A percentile compares a stretch with the other conserved stretches of the same genome.
Evolutionary conservation across 2,888 invertebrate species (phyloP).

Genomic region (Ryuthela nishihirai): DNA sequence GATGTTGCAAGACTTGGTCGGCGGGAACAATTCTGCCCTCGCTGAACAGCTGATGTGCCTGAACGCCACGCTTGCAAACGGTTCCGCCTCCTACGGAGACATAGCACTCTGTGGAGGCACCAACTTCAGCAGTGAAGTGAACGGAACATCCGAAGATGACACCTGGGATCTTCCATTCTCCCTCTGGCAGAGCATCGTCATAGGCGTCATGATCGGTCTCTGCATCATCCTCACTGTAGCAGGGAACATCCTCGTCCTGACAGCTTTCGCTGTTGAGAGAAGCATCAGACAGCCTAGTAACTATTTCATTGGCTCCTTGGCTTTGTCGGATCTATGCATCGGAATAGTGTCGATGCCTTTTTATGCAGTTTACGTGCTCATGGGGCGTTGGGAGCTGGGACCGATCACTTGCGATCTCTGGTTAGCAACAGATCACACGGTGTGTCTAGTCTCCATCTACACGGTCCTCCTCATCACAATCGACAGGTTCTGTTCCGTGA

Average conservation of each 20-base stretch:
- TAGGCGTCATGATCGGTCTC: conserved; percentile 78
- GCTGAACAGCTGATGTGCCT: too few relatives aligned
- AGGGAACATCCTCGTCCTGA: conserved; percentile 90
- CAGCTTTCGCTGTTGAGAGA: conserved; percentile 91
- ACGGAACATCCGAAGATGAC: background rate
- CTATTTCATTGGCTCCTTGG: conserved; percentile 97
- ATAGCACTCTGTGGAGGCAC: too few relatives aligned
- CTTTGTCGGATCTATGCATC: conserved; percentile 94
- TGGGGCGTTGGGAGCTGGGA: conserved; percentile 96
- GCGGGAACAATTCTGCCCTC: too few relatives aligned
- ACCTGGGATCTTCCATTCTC: conserved; percentile 67
- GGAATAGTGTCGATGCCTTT: conserved; percentile 98
- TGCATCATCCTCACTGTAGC: conserved; percentile 89
- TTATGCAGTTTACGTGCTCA: conserved; percentile 94
- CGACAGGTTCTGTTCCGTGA: conserved; percentile 97
- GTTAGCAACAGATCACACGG: conserved; percentile 98
- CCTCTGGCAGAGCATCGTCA: conserved; percentile 82
- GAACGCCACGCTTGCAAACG: too few relatives aligned
- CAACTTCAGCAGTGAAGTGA: background rate
- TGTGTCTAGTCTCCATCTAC: conserved; percentile 97
- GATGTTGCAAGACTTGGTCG: too few relatives aligned
- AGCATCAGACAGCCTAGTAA: conserved; percentile 92
- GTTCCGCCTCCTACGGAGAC: too few relatives aligned
- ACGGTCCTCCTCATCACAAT: conserved; percentile 97
- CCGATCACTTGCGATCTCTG: conserved; percentile 94